Conservation (phyloP, 2,888 invertebrate genomes). For the Sesia bembeciformis region DNA sequence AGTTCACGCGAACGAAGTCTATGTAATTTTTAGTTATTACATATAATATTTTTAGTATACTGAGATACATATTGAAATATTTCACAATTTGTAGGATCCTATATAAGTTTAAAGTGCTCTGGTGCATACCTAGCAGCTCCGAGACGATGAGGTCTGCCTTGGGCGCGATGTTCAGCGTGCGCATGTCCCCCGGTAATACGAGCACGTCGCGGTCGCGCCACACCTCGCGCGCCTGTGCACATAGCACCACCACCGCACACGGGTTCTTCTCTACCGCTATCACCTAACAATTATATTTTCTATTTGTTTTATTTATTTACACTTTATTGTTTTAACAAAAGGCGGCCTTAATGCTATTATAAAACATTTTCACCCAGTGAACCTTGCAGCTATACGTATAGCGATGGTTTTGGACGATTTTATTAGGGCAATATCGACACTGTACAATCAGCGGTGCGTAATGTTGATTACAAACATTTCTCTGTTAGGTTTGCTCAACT, state of each 20-base stretch:
- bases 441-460: too few relatives aligned
- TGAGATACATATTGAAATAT: too few relatives aligned
- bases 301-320: too few relatives aligned
- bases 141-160: constrained; percentile 97
- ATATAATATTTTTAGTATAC: too few relatives aligned
- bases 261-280: constrained; percentile 99
- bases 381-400: too few relatives aligned
- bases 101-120: not conserved
- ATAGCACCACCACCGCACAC: constrained; percentile 91
- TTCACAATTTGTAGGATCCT: too few relatives aligned
- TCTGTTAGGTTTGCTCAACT: not conserved
- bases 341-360: too few relatives aligned
- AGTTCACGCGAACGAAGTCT: too few relatives aligned
- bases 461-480: not conserved
- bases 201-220: constrained; percentile 84
- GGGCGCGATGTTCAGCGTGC: constrained; percentile 85
- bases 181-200: constrained; percentile 90
- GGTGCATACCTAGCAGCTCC: constrained; percentile 85
- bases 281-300: constrained; percentile 47
- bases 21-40: too few relatives aligned
- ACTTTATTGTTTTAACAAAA: too few relatives aligned
- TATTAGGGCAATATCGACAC: not conserved
- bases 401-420: too few relatives aligned
- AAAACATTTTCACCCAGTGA: too few relatives aligned
- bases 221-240: constrained; percentile 82